phyloP scores from a whole-genome alignment of 2,113 vertebrate species.

The Bubo bubo region DNA sequence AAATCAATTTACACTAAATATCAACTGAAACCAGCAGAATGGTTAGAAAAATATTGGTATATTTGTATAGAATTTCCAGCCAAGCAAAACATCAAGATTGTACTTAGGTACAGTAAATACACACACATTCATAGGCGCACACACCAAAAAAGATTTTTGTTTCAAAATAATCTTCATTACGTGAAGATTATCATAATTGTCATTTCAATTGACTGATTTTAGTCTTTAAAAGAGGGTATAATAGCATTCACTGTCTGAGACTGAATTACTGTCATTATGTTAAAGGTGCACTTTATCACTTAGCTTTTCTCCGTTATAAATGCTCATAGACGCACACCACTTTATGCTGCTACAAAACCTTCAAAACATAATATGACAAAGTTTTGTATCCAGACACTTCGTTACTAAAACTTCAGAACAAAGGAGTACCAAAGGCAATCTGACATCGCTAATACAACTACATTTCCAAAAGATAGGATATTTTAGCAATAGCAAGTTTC shows the following conservation, averaged over 20 bases:
- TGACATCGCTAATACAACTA: not conserved
- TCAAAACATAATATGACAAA: slow-evolving; percentile 4
- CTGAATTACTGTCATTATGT: slow-evolving; percentile 57
- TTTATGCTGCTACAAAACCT: slow-evolving; percentile 25
- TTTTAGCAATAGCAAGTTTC: not conserved
- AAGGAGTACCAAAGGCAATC: not conserved
- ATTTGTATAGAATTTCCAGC: not conserved
- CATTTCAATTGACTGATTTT: slow-evolving; percentile 69
- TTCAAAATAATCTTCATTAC: slow-evolving; percentile 71
- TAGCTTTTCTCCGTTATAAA: slow-evolving; percentile 42
- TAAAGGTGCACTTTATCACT: slow-evolving; percentile 64
- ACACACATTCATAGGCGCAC: not conserved
- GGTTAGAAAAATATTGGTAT: not conserved
- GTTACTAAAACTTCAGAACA: slow-evolving; percentile 47
- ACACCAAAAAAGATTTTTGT: slow-evolving; percentile 34
- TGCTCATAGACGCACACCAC: not conserved
- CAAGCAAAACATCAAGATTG: not conserved
- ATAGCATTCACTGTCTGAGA: slow-evolving; percentile 55
- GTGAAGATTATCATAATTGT: slow-evolving; percentile 55
- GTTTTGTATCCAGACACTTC: slow-evolving; percentile 37
- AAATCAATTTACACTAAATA: not conserved
- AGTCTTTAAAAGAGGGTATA: slow-evolving; percentile 52
- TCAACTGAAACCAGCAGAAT: not conserved
- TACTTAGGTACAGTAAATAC: not conserved
- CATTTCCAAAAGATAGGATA: not conserved